Evolutionary conservation across 2,888 invertebrate genomes (phyloP).

Genomic region (Lithophane ornitopus): DNA sequence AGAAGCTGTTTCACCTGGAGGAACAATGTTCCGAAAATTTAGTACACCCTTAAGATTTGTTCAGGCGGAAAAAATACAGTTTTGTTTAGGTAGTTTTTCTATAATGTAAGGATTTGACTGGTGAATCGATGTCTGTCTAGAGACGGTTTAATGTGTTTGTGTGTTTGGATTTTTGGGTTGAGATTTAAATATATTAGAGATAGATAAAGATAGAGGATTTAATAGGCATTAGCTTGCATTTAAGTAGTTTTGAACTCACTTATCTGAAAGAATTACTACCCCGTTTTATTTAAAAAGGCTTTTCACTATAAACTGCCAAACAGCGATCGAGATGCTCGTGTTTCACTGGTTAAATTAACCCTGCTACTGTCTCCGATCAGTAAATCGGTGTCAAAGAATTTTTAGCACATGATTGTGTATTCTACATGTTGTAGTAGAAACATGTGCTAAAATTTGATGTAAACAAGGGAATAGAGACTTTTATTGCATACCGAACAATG

Average conservation of each 20-base stretch:
- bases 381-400: no score
- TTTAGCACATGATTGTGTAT: no score
- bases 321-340: no score
- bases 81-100: conserved; percentile 16
- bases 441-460: not conserved
- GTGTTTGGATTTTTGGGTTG: conserved; percentile 27
- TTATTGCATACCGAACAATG: not conserved
- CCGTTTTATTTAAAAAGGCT: not conserved
- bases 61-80: conserved; percentile 53
- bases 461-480: no score
- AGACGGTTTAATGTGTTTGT: conserved; percentile 24
- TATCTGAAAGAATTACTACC: not conserved
- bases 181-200: conserved; percentile 2
- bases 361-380: no score
- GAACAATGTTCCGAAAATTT: conserved; percentile 45
- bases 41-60: conserved; percentile 57
- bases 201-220: not conserved
- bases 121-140: conserved; percentile 30
- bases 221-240: not conserved
- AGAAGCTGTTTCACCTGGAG: conserved; percentile 33
- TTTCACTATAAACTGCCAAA: not conserved
- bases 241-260: not conserved
- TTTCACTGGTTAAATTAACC: no score
- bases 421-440: no score
- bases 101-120: conserved; percentile 40